Evolutionary conservation across 2,888 invertebrate genomes (phyloP).

Genomic region (Carcina quercana): DNA sequence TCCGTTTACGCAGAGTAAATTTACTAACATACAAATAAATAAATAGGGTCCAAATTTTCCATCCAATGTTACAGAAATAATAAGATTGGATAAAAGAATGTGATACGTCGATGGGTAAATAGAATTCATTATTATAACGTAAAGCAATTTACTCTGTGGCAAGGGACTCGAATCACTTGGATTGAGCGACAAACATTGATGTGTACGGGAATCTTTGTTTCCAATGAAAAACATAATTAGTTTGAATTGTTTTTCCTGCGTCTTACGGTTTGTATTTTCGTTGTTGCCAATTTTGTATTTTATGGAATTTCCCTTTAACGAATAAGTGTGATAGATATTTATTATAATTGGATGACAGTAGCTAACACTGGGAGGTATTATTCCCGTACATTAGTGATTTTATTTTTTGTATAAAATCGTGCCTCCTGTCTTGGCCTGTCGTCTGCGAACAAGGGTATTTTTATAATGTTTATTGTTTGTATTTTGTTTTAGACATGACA

Average conservation of each 20-base stretch:
- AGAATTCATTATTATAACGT: constrained; percentile 50
- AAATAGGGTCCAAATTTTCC: constrained; percentile 70
- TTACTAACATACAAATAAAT: constrained; percentile 33
- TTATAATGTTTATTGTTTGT: constrained; percentile 46
- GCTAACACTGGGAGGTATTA: constrained; percentile 65
- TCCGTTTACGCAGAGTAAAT: constrained; percentile 58
- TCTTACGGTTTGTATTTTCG: constrained; percentile 16
- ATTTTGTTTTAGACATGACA: constrained; percentile 53
- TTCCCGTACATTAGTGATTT: constrained; percentile 67
- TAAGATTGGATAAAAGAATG: constrained; percentile 55
- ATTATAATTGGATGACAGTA: constrained; percentile 66
- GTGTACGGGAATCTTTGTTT: constrained; percentile 73
- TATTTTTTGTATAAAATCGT: constrained; percentile 73
- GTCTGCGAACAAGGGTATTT: constrained; percentile 53
- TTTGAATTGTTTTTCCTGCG: constrained; percentile 17
- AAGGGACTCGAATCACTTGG: constrained; percentile 40
- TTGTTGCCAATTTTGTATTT: constrained; percentile 19
- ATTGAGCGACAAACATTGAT: constrained; percentile 55
- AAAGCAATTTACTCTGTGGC: constrained; percentile 58
- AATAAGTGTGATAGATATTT: constrained; percentile 64
- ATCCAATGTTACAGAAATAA: constrained; percentile 57
- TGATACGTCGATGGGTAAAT: constrained; percentile 54
- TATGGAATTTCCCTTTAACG: constrained; percentile 43
- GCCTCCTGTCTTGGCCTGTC: constrained; percentile 73
- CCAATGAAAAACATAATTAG: constrained; percentile 67